Evolutionary conservation across 2,113 vertebrate genomes (phyloP).

Genomic region (Ameiurus melas): DNA sequence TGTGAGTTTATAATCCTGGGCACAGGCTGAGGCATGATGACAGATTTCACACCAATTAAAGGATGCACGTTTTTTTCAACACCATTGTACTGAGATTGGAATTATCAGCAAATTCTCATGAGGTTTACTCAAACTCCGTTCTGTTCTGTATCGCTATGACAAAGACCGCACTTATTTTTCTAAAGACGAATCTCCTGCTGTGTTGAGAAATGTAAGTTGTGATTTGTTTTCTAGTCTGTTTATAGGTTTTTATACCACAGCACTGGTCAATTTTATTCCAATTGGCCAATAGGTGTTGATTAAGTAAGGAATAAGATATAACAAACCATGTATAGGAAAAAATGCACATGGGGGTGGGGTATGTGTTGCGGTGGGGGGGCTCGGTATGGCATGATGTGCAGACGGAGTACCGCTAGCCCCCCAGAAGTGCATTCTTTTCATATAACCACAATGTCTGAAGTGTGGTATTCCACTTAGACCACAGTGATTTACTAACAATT

Average conservation of each 20-base stretch:
- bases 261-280: background rate
- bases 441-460: background rate
- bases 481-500: background rate
- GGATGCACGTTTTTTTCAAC: conserved; percentile 9
- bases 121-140: background rate
- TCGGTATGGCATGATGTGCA: background rate
- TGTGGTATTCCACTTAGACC: background rate
- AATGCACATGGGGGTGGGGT: background rate
- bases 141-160: background rate
- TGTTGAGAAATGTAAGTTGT: background rate
- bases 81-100: conserved; percentile 29
- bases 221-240: background rate
- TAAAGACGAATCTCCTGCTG: background rate
- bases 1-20: conserved; percentile 27
- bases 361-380: too few species aligned
- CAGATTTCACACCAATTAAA: conserved; percentile 39
- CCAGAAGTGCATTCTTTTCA: background rate
- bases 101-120: conserved; percentile 11
- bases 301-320: background rate
- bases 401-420: background rate
- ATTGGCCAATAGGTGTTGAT: background rate
- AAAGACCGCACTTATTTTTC: background rate
- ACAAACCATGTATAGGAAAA: background rate
- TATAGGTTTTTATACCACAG: background rate
- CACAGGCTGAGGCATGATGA: conserved; percentile 21